Conservation (phyloP, 2,888 invertebrate genomes). For the Dynastes grantii region DNA sequence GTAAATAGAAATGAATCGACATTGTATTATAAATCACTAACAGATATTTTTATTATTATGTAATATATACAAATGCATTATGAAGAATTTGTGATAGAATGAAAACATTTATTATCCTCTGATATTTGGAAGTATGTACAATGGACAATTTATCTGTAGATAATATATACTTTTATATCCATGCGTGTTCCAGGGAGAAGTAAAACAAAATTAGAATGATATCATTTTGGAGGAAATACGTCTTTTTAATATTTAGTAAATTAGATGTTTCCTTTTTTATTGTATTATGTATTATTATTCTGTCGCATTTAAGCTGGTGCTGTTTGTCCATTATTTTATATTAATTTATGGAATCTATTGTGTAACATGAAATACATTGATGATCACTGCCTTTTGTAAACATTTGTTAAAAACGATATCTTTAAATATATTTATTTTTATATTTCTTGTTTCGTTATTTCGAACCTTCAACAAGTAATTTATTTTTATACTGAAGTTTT, state of each 20-base stretch:
- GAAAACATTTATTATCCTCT: background rate
- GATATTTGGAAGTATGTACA: background rate
- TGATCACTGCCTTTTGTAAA: slow-evolving; percentile 41
- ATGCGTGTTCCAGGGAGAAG: slow-evolving; percentile 4
- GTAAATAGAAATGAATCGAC: slow-evolving; percentile 20
- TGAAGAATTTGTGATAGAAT: slow-evolving; percentile 19
- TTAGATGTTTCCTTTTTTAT: slow-evolving; percentile 40
- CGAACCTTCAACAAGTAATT: slow-evolving; percentile 18
- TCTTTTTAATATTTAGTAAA: slow-evolving; percentile 41
- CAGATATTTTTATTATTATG: slow-evolving; percentile 20
- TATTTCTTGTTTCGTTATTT: slow-evolving; percentile 37
- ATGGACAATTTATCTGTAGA: slow-evolving; percentile 29
- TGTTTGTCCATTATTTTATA: slow-evolving; percentile 52
- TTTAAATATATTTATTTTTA: slow-evolving; percentile 48
- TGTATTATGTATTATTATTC: slow-evolving; percentile 50
- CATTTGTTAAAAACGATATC: slow-evolving; percentile 39
- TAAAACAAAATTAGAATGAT: slow-evolving; percentile 14
- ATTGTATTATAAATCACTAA: slow-evolving; percentile 17
- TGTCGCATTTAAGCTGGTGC: slow-evolving; percentile 56
- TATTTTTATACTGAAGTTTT: background rate
- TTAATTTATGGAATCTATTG: slow-evolving; percentile 45
- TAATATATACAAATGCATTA: slow-evolving; percentile 11
- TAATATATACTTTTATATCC: background rate
- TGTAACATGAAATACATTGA: slow-evolving; percentile 47
- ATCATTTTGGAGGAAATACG: slow-evolving; percentile 21